Evolutionary conservation across 2,888 invertebrate genomes (phyloP), one percentile per base, ranked within the genome.

Genomic region (Netelia fuscicornis): DNA sequence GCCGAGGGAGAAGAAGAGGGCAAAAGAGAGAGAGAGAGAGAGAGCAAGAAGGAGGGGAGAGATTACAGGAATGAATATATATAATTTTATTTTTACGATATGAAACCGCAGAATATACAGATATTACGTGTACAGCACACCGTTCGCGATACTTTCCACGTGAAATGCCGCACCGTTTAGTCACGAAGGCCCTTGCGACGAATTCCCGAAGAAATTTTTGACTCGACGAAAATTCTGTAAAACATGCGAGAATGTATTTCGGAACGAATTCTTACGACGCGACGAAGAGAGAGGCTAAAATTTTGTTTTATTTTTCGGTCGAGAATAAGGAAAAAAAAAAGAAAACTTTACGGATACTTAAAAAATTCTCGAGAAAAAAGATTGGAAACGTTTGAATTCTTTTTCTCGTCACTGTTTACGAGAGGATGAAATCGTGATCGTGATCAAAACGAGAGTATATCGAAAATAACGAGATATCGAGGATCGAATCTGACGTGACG

Each of bases 401-500:
- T 64, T 37, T 64, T 64, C 17, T 17, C 17, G 17, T 3, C 64
- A 8, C n/a, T n/a, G 52, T 52, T 37, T 5, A 37, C 37, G 5
- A 37, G 37, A 37, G 64, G 17, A 8, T 37, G 64, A 64, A n/a
- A 64, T 17, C 0, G 11, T 42, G 8, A 42, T 64, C 2, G 13
- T 25, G 25, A 62, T 56, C 17, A 1, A 6, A 62, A 30, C 10
- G 8, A 13, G 11, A 37, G 37, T 64, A 64, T n/a, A 30, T 5
- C 5, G 30, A 30, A 30, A 30, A 30, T 30, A 30, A 30, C 10
- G 37, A 64, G 17, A 64, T 64, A 64, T 64, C n/a, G 64, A 8
- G n/a, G 64, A 37, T 64, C 60, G 23, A 20, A 74, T 58, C 37
- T 37, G 70, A 70, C 70, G 30, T 70, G 67, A 30, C 70, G 48